Base-by-base conservation (phyloP, 2,888 invertebrate species). In the Brachypterus glaber region DNA sequence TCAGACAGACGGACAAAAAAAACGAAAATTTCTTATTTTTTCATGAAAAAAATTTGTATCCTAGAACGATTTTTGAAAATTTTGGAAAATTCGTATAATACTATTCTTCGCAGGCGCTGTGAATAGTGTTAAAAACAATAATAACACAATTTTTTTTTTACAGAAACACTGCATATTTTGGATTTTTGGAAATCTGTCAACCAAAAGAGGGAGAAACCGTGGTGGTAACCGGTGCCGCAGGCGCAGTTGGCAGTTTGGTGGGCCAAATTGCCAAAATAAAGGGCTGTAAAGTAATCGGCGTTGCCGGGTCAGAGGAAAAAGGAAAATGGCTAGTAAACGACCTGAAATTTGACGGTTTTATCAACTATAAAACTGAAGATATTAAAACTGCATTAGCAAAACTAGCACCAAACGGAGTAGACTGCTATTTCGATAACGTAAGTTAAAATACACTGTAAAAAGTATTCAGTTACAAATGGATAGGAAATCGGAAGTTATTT, bases 361-460 rank as follows among this genome's bases (percentile, higher is more conserved):
- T 76, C 44, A 83, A 84, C 63, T 84, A 84, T 61, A 84, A 82
- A 60, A 76, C 69, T 2, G 66, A 61, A 3, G 58, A 76, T 50
- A 50, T 78, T 30, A 56, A 59, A 1, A 55, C 66, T 31, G 72
- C 70, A 21, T 62, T 84, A 9, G 70, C 70, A 45, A 63, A 74
- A 57, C 66, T 63, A 33, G 79, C 79, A 8, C 79, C 82, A 0
- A 65, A 77, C 13, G 82, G 82, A 2, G 61, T 83, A 0, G 81
- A 84, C 54, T 78, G 80, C 54, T 84, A 79, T 53, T 83, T 82
- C 54, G 84, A 84, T 55, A 83, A 82, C 60, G 83, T 83, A 63
- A 58, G 72, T 60, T 27, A 21, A 11, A 5, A 3, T 33, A n/a
- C n/a, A n/a, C n/a, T n/a, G n/a, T 5, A 17, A 4, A 11, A 24